Percentiles rank a stretch among this genome's conserved stretches.
phyloP scores from a whole-genome alignment of 2,888 invertebrate genomes.

The Colletes collaris region DNA sequence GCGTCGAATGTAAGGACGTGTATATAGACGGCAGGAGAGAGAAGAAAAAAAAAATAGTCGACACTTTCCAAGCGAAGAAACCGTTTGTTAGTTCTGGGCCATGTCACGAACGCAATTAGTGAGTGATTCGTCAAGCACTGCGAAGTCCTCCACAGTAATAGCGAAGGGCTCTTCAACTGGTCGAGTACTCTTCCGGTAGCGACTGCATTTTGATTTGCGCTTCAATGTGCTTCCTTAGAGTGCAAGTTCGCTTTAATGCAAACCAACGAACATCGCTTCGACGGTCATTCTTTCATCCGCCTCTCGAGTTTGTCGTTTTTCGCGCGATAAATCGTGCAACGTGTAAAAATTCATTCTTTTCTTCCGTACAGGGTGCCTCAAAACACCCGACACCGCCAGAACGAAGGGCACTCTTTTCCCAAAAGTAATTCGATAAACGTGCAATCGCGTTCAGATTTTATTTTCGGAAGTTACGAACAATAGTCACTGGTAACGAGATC shows the following conservation, averaged over 20 bases:
- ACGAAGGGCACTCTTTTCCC: too few species aligned
- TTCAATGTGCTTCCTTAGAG: slow-evolving; percentile 76
- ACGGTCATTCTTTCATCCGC: slow-evolving; percentile 45
- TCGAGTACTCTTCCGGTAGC: slow-evolving; percentile 78
- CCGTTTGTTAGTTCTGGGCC: slow-evolving; percentile 79
- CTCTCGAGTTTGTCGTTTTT: slow-evolving; percentile 7
- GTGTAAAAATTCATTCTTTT: background rate
- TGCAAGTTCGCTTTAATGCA: slow-evolving; percentile 64
- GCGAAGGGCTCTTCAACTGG: slow-evolving; percentile 76
- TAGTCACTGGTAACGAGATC: too few species aligned
- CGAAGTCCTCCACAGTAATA: slow-evolving; percentile 73
- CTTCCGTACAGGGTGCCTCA: too few species aligned
- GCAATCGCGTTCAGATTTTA: too few species aligned
- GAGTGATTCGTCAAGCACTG: slow-evolving; percentile 81
- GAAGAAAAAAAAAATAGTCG: slow-evolving; percentile 56
- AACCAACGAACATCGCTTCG: slow-evolving; percentile 53
- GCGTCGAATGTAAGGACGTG: background rate
- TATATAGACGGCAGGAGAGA: slow-evolving; percentile 7
- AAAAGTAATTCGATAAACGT: too few species aligned
- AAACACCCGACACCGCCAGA: too few species aligned
- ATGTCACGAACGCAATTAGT: slow-evolving; percentile 83
- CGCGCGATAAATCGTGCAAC: background rate
- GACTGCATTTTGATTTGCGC: slow-evolving; percentile 82
- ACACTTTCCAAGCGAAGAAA: slow-evolving; percentile 73
- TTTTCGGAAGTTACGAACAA: too few species aligned